Base-by-base conservation (phyloP, 2,888 invertebrate genomes). In the Eristalis arbustorum region DNA sequence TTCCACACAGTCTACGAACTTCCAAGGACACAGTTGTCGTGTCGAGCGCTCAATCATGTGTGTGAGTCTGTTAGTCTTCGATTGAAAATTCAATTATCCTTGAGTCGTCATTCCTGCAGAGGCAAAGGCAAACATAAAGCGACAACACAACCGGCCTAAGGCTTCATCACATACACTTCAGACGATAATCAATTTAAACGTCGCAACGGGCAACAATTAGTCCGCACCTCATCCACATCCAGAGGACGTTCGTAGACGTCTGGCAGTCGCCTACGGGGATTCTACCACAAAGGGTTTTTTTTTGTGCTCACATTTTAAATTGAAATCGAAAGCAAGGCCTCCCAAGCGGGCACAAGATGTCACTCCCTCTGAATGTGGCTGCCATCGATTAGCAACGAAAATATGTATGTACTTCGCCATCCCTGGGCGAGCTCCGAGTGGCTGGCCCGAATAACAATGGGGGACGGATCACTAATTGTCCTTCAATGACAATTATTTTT, bases 381-480 rank as follows among this genome's bases (percentile, higher is more conserved):
- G 8, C 2, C 8, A 49, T 49, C 8, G 49, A 49, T 18, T 18
- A 49, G 18, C 18, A 49, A 8, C 18, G 49, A 49, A 18, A 49
- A 49, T 49, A n/a, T n/a, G n/a, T n/a, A n/a, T n/a, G n/a, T n/a
- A 49, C 8, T 49, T n/a, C 18, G 10, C 6, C 8, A 49, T 2
- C 49, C 18, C 49, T 49, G 8, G 31, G 5, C 11, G 34, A 37
- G 11, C 34, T 2, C 0, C 37, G 11, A 37, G 37, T 1, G 0
- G 31, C 37, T 1, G 13, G 37, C 13, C 37, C 0, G 13, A 37
- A 37, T 37, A 37, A 37, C 37, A 37, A 37, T 10, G 49, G 49
- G 8, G 49, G 49, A 18, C 18, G 49, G 49, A 8, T 18, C 49
- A 49, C 72, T 76, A 84, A 84, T 84, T 81, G 84, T 80, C 81